phyloP scores from a whole-genome alignment of 2,888 invertebrate genomes.

The Lottia gigantea region DNA sequence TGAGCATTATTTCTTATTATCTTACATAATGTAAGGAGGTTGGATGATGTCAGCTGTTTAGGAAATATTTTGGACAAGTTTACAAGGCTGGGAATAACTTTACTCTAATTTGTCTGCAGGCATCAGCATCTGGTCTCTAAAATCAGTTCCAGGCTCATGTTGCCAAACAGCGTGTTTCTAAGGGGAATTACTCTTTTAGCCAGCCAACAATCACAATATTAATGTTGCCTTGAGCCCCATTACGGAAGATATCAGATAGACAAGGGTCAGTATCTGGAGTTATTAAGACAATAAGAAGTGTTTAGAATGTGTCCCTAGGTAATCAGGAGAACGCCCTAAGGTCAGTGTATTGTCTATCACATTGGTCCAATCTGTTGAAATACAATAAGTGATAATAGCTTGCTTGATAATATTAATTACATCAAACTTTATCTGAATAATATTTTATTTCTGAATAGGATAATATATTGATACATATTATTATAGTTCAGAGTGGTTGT shows the following conservation, averaged over 20 bases:
- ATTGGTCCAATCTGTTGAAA: no score
- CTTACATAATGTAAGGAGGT: constrained; percentile 3
- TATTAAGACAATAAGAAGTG: constrained; percentile 2
- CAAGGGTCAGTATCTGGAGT: neutral
- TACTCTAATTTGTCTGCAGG: neutral
- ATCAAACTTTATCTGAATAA: no score
- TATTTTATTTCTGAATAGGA: no score
- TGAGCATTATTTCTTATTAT: neutral
- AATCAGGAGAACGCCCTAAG: neutral
- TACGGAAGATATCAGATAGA: constrained; percentile 6
- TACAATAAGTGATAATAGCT: no score
- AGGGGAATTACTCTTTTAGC: constrained; percentile 1
- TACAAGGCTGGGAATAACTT: constrained; percentile 3
- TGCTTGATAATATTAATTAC: no score
- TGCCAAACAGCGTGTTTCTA: neutral
- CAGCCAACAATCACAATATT: constrained; percentile 21
- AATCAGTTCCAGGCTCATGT: neutral
- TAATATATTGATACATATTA: no score
- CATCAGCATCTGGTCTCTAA: neutral
- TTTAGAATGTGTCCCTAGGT: constrained; percentile 1
- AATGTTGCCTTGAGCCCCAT: constrained; percentile 19
- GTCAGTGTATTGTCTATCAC: neutral
- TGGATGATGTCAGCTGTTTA: neutral
- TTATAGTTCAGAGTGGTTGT: no score
- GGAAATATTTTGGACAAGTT: constrained; percentile 3